These are phyloP conservation scores for Papilio aristodemus DNA, from an alignment of 1,140 invertebrate genomes.

Conservation along the genomic window DNA sequence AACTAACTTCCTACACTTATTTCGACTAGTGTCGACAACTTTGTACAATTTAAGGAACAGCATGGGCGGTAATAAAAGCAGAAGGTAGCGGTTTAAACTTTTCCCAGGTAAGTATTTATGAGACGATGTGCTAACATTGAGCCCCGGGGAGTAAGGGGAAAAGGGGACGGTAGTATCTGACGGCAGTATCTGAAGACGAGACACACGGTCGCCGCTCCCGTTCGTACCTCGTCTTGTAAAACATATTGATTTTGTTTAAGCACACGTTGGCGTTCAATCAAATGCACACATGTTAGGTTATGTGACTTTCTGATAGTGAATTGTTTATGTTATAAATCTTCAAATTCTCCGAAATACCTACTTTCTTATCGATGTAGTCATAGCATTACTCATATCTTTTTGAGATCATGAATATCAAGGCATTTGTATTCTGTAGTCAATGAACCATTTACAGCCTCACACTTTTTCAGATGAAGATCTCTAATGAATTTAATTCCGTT, in stretches of 20 bases:
- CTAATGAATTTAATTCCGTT: not conserved
- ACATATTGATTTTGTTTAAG: constrained; percentile 61
- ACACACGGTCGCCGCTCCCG: constrained; percentile 53
- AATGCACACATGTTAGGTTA: constrained; percentile 30
- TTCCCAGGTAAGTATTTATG: constrained; percentile 70
- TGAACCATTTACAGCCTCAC: not conserved
- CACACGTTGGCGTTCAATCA: constrained; percentile 43
- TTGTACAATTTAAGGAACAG: constrained; percentile 48
- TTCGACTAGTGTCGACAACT: constrained; percentile 29
- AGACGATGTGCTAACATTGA: constrained; percentile 64
- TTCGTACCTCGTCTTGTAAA: constrained; percentile 51
- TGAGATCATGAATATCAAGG: no score
- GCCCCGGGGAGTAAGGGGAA: constrained; percentile 52
- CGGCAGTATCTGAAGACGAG: constrained; percentile 54
- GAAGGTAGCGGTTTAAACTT: constrained; percentile 65
- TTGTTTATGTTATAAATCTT: not conserved
- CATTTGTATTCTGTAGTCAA: not conserved
- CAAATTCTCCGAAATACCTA: no score
- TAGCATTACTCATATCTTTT: not conserved
- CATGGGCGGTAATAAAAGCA: constrained; percentile 60
- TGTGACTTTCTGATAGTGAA: not conserved
- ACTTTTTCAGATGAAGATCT: not conserved
- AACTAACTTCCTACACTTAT: constrained; percentile 26
- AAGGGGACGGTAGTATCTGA: constrained; percentile 54
- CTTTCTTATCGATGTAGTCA: not conserved